phyloP scores from a whole-genome alignment of 2,113 vertebrate species.

The Empidonax alnorum region DNA sequence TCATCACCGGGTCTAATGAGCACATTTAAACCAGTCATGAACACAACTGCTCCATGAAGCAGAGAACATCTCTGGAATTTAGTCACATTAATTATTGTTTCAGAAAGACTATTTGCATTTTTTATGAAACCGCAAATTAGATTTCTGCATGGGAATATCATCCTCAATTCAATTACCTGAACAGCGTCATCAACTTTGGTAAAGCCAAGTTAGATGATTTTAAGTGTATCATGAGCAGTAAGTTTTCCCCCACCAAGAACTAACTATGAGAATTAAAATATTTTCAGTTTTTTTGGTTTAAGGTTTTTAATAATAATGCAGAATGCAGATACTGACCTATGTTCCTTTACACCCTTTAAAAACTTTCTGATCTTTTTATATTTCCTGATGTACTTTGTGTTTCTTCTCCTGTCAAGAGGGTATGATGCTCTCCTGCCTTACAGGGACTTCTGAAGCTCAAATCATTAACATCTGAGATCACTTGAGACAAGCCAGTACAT shows the following conservation, averaged over 20 bases:
- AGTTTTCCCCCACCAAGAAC: background rate
- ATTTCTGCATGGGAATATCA: background rate
- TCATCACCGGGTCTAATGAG: background rate
- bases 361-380: background rate
- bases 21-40: background rate
- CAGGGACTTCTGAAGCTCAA: background rate
- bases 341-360: background rate
- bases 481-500: background rate
- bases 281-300: background rate
- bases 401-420: background rate
- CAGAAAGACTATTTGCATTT: background rate
- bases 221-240: background rate
- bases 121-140: background rate
- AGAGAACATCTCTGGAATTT: background rate
- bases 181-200: background rate
- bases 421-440: background rate
- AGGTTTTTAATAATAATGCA: background rate
- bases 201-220: background rate
- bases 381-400: background rate
- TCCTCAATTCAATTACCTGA: background rate
- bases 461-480: conserved; percentile 5
- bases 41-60: background rate
- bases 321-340: background rate
- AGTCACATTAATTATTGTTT: background rate
- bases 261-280: background rate